Conservation (phyloP, 2,797 vertebrate species). For the Enteromius mattozi region DNA sequence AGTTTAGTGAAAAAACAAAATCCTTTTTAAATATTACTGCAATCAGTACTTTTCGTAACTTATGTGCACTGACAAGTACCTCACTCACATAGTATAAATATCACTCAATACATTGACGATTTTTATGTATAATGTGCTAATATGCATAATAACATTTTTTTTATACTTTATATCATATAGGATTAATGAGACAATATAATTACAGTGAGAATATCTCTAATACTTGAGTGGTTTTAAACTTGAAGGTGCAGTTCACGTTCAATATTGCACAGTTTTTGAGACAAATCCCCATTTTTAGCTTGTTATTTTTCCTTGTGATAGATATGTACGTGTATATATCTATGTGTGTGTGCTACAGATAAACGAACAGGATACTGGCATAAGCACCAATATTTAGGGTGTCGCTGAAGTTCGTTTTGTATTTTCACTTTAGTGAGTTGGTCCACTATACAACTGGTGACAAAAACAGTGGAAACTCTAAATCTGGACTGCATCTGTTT, state of each 20-base stretch:
- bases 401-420: conserved; percentile 32
- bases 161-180: conserved; percentile 37
- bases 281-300: conserved; percentile 15
- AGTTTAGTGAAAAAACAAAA: background rate
- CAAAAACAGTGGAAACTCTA: conserved; percentile 39
- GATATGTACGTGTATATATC: background rate
- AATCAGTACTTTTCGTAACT: conserved; percentile 27
- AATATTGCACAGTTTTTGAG: conserved; percentile 56
- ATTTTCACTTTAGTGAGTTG: conserved; percentile 41
- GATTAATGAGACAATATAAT: conserved; percentile 44
- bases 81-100: conserved; percentile 46
- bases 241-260: conserved; percentile 46
- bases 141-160: conserved; percentile 32
- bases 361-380: conserved; percentile 24
- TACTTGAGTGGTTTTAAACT: conserved; percentile 46
- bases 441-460: conserved; percentile 50
- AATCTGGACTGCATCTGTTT: conserved; percentile 13
- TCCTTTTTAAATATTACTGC: background rate
- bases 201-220: conserved; percentile 50
- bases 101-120: conserved; percentile 38
- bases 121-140: conserved; percentile 28
- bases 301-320: conserved; percentile 17
- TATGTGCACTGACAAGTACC: conserved; percentile 45
- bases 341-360: conserved; percentile 26
- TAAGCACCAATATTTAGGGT: conserved; percentile 21